Evolutionary conservation across 2,113 vertebrate species (phyloP), one percentile per base, ranked within the genome.

Genomic region (Zosterops pallidus): DNA sequence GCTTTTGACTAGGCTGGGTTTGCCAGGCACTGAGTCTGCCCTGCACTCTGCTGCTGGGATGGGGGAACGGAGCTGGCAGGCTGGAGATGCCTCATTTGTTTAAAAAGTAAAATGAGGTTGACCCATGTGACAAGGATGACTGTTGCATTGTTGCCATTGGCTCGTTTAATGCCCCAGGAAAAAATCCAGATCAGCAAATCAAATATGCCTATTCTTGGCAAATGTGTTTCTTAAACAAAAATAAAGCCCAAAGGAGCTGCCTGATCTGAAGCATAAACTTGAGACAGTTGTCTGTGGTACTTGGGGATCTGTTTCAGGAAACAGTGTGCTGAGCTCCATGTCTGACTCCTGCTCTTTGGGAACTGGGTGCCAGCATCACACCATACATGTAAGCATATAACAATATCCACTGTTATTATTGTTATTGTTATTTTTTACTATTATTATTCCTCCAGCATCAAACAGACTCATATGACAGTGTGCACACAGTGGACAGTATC

Each of bases 311-410:
- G 33, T 52, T 68, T 44, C 75, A 90, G 75, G 71, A 74, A 35
- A 18, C 21, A 24, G 23, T 0, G 0, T 49, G 24, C 41, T 47
- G 50, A 77, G 57, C 6, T 6, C 35, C 13, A 4, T 0, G 0
- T 46, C 69, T 78, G 75, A 35, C 14, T 60, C 20, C 1, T 3
- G 23, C n/a, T 95, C 14, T 65, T 65, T 69, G 75, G 59, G 31
- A 92, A 70, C 26, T 4, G 16, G 15, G 12, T 46, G 47, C 88
- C 78, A n/a, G 22, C 2, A 1, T 57, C 26, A 47, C 47, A 64
- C 62, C 13, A 9, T 86, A 92, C 35, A 49, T 8, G 2, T 85
- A 92, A 88, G 84, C 83, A 79, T 98, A 20, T 35, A 86, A 65
- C n/a, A 44, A 29, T 97, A 98, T 41, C 14, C 2, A 35, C 3